Conservation (phyloP, 2,888 invertebrate species). For the Agriopis aurantiaria region DNA sequence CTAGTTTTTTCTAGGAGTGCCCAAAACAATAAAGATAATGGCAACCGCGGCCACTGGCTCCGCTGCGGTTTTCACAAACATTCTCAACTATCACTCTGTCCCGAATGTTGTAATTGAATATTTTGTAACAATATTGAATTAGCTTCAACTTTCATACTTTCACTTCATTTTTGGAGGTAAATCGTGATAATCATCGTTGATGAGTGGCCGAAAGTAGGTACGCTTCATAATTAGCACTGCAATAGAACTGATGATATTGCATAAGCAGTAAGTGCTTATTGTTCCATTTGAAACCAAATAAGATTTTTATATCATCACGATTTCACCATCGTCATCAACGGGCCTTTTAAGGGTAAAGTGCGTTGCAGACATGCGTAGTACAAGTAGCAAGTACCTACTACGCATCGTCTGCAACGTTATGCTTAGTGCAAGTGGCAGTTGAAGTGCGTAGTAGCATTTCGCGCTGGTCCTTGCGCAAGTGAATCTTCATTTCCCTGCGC, state of each 20-base stretch:
- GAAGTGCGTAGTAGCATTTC: too few relatives aligned
- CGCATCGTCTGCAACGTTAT: too few relatives aligned
- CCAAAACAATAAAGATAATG: conserved; percentile 12
- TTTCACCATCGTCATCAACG: conserved; percentile 6
- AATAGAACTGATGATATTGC: conserved; percentile 3
- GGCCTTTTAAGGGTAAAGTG: background rate
- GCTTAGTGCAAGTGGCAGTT: too few relatives aligned
- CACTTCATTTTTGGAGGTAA: conserved; percentile 17
- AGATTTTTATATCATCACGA: conserved; percentile 14
- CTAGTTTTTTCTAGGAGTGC: conserved; percentile 10
- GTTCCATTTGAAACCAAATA: conserved; percentile 2
- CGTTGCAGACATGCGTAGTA: too few relatives aligned
- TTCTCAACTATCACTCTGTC: background rate
- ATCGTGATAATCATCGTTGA: conserved; percentile 15
- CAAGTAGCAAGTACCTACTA: too few relatives aligned
- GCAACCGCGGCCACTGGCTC: conserved; percentile 8
- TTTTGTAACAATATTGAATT: conserved; percentile 24
- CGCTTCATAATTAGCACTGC: conserved; percentile 9
- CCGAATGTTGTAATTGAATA: conserved; percentile 6
- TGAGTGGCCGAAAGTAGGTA: conserved; percentile 15
- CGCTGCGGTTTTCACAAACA: conserved; percentile 17
- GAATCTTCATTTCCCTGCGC: too few relatives aligned
- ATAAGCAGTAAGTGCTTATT: conserved; percentile 11
- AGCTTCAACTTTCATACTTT: conserved; percentile 22
- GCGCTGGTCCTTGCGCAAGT: too few relatives aligned